Conservation (phyloP, 2,113 vertebrate species). For the Trochalopteron elliotii region DNA sequence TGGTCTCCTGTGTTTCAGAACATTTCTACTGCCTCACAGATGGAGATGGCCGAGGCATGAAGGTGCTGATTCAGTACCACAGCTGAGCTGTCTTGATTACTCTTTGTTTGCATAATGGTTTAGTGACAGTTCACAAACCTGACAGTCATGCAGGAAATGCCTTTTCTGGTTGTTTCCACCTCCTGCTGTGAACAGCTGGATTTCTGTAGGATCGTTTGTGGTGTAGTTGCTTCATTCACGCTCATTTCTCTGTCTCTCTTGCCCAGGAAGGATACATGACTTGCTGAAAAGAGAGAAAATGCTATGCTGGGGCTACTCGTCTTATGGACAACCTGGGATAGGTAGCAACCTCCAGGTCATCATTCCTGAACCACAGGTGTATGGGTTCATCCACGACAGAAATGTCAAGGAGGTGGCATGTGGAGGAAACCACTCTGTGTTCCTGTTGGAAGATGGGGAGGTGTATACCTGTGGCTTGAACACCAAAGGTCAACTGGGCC, state of each 20-base stretch:
- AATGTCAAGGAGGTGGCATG: constrained; percentile 88
- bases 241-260: neutral
- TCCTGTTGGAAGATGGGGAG: constrained; percentile 89
- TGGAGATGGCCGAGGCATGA: neutral
- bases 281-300: constrained; percentile 80
- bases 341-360: constrained; percentile 75
- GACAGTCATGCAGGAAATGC: neutral
- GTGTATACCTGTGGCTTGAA: constrained; percentile 94
- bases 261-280: constrained; percentile 67
- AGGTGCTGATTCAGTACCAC: neutral
- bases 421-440: constrained; percentile 88
- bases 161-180: neutral
- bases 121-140: neutral
- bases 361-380: constrained; percentile 82
- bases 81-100: neutral
- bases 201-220: neutral
- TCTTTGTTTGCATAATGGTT: neutral
- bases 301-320: constrained; percentile 95
- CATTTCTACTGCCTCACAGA: neutral
- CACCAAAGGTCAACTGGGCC: constrained; percentile 91
- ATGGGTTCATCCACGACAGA: constrained; percentile 79
- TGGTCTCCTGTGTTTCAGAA: neutral
- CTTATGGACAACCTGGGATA: constrained; percentile 87
- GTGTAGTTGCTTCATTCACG: neutral
- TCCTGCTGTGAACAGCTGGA: neutral